A percentile compares a stretch with the other conserved stretches of the same genome.
Evolutionary conservation across 1,140 invertebrate species (phyloP).

Genomic region (Nasonia giraulti): DNA sequence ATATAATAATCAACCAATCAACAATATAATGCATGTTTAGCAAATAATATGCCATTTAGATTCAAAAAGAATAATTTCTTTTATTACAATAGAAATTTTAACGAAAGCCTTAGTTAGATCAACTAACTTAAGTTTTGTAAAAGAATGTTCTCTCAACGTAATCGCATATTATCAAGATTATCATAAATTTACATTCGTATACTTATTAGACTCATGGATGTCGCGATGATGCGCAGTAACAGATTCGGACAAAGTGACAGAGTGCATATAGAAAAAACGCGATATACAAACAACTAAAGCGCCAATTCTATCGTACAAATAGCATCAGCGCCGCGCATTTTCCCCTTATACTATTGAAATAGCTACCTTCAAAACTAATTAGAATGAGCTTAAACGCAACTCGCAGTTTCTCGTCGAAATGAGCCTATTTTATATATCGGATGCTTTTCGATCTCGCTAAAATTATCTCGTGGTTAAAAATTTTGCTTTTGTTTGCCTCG

Average conservation of each 20-base stretch:
- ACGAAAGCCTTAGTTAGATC: slow-evolving; percentile 37
- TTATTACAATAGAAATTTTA: neutral
- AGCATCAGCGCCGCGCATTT: slow-evolving; percentile 66
- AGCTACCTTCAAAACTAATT: slow-evolving; percentile 60
- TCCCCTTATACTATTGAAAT: slow-evolving; percentile 55
- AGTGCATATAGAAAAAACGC: slow-evolving; percentile 65
- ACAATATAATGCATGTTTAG: slow-evolving; percentile 3
- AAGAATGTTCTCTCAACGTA: neutral
- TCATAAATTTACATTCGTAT: neutral
- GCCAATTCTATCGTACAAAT: slow-evolving; percentile 64
- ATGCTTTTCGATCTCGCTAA: slow-evolving; percentile 8
- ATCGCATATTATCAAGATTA: neutral
- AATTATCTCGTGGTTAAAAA: neutral
- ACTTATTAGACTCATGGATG: neutral
- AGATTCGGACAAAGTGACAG: slow-evolving; percentile 61
- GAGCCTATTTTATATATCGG: slow-evolving; percentile 2
- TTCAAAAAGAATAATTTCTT: slow-evolving; percentile 18
- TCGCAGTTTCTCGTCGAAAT: slow-evolving; percentile 44
- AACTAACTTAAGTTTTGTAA: slow-evolving; percentile 25
- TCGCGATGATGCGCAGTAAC: slow-evolving; percentile 19
- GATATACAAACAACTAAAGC: slow-evolving; percentile 72
- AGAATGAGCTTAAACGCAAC: slow-evolving; percentile 65
- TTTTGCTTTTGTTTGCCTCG: neutral
- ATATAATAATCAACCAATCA: slow-evolving; percentile 1
- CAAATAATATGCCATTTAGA: neutral